Percentiles rank a stretch among this genome's conserved stretches.
Conservation (phyloP, 2,797 vertebrate genomes). For the Momotus momota region DNA sequence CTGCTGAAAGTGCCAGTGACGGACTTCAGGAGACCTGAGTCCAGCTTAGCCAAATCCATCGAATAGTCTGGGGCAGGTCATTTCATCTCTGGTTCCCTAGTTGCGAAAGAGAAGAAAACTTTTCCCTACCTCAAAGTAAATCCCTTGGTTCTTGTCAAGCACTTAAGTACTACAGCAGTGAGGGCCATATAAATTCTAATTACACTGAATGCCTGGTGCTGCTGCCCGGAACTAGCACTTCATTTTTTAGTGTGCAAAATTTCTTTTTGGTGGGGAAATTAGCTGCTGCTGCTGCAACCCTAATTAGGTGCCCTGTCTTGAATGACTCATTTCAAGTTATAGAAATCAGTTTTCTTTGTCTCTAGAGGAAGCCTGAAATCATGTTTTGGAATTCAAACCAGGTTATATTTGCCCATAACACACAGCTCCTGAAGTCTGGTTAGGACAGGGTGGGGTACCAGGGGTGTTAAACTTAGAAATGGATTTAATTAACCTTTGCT, state of each 20-base stretch:
- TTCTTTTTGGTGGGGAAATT: constrained; percentile 56
- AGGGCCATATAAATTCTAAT: constrained; percentile 65
- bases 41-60: neutral
- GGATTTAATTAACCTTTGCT: constrained; percentile 73
- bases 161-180: constrained; percentile 34
- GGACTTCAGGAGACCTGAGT: neutral
- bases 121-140: constrained; percentile 59
- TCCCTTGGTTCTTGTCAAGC: constrained; percentile 63
- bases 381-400: constrained; percentile 64
- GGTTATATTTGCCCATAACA: constrained; percentile 63
- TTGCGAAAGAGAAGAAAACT: constrained; percentile 49
- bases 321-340: constrained; percentile 26
- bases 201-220: constrained; percentile 50
- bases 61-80: neutral
- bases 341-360: constrained; percentile 57
- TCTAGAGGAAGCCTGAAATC: constrained; percentile 47
- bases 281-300: constrained; percentile 13
- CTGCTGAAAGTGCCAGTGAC: neutral
- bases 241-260: constrained; percentile 47
- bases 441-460: constrained; percentile 49
- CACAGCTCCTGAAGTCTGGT: constrained; percentile 51
- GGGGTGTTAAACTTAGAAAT: constrained; percentile 74
- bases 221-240: constrained; percentile 66
- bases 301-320: constrained; percentile 55
- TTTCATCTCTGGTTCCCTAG: neutral